phyloP scores from a whole-genome alignment of 92 coral and sea anemone genomes.

The Porites divaricata region DNA sequence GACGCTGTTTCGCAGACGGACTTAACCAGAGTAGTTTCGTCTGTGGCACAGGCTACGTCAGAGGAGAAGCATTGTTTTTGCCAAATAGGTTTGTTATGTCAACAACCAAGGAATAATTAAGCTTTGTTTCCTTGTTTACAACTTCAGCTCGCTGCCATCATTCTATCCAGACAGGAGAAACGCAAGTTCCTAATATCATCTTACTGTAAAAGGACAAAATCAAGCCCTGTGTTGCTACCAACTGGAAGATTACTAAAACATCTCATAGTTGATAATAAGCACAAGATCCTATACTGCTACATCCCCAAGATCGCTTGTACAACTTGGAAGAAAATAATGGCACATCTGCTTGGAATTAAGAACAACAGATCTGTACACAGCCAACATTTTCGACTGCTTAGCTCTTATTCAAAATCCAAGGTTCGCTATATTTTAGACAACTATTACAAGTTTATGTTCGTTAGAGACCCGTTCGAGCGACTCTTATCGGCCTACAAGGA shows the following conservation, averaged over 20 bases:
- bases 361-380: conserved; percentile 23
- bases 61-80: too few species aligned
- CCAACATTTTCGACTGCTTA: conserved; percentile 2
- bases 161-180: conserved; percentile 30
- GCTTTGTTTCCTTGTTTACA: not conserved
- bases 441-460: conserved; percentile 51
- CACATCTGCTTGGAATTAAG: not conserved
- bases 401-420: conserved; percentile 18
- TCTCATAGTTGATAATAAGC: conserved; percentile 48
- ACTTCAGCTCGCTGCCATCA: not conserved
- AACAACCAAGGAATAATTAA: not conserved
- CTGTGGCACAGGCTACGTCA: too few species aligned
- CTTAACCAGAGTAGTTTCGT: too few species aligned
- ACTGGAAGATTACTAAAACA: conserved; percentile 12
- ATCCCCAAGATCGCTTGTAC: conserved; percentile 54
- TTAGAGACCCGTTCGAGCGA: conserved; percentile 49
- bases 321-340: conserved; percentile 36
- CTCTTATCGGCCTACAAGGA: conserved; percentile 49
- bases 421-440: conserved; percentile 15
- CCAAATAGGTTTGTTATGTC: too few species aligned
- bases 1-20: too few species aligned
- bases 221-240: not conserved
- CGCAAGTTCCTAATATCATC: conserved; percentile 14
- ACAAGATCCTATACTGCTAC: conserved; percentile 41
- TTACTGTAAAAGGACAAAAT: conserved; percentile 15